These are phyloP conservation scores for Panonychus citri DNA, from an alignment of 1,140 invertebrate genomes.

Conservation along the genomic window DNA sequence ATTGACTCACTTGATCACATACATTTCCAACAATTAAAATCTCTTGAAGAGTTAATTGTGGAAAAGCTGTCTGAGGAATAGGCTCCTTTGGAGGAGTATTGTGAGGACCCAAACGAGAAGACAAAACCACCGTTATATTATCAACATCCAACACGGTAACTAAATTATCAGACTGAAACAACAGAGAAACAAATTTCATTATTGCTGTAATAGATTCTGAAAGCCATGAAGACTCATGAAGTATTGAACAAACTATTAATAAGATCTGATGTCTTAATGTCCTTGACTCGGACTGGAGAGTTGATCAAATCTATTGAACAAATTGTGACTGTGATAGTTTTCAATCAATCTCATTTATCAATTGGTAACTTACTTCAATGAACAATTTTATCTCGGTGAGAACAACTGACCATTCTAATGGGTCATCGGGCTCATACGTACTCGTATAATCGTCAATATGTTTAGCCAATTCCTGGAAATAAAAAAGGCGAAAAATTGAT, in stretches of 20 bases:
- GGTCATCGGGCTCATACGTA: slow-evolving; percentile 85
- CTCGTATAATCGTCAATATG: slow-evolving; percentile 64
- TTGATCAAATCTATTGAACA: no score
- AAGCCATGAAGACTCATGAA: neutral
- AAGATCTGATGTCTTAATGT: no score
- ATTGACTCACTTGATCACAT: slow-evolving; percentile 42
- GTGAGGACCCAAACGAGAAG: slow-evolving; percentile 43
- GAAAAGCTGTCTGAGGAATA: slow-evolving; percentile 32
- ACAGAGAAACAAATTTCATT: neutral
- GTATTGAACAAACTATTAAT: neutral
- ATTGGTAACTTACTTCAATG: slow-evolving; percentile 41
- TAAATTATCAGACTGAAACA: slow-evolving; percentile 45
- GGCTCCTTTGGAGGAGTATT: slow-evolving; percentile 69
- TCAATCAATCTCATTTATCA: no score
- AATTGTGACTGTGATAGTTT: no score
- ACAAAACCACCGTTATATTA: slow-evolving; percentile 18
- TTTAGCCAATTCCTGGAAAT: slow-evolving; percentile 47
- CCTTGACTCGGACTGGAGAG: no score
- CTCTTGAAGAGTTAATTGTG: slow-evolving; percentile 55
- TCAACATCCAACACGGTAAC: slow-evolving; percentile 59
- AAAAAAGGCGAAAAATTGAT: slow-evolving; percentile 2
- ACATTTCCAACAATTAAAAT: slow-evolving; percentile 82
- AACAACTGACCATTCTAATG: slow-evolving; percentile 82
- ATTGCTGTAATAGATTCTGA: neutral
- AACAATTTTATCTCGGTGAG: slow-evolving; percentile 84